Percentiles rank a stretch among this genome's conserved stretches.
Conservation (phyloP, 2,113 vertebrate genomes). For the Phaetusa simplex region DNA sequence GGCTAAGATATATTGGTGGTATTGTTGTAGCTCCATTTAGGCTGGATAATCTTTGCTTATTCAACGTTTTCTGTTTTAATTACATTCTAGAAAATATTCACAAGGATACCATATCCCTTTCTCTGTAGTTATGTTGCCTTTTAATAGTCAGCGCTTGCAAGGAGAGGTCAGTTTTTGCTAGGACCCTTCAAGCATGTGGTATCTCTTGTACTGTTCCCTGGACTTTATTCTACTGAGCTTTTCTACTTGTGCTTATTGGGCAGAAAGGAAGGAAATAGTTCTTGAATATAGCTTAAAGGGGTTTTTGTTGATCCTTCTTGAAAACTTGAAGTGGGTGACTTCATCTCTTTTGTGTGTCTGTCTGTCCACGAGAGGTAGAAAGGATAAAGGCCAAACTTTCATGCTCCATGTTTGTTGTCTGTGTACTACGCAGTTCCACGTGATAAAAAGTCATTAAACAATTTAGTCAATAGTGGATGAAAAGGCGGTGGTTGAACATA, state of each 20-base stretch:
- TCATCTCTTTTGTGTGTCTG: not conserved
- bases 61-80: constrained; percentile 51
- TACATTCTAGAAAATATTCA: constrained; percentile 48
- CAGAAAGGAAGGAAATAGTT: not conserved
- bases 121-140: constrained; percentile 5
- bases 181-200: not conserved
- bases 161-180: constrained; percentile 9
- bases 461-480: not conserved
- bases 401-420: accelerated
- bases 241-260: not conserved
- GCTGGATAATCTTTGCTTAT: constrained; percentile 58
- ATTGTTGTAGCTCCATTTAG: constrained; percentile 52
- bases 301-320: not conserved
- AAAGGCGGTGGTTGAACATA: not conserved
- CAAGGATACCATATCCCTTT: not conserved
- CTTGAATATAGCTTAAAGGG: not conserved
- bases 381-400: not conserved
- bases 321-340: not conserved
- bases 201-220: not conserved
- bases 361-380: not conserved
- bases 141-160: not conserved
- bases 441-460: not conserved
- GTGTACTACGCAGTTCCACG: not conserved
- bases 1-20: constrained; percentile 40
- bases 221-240: not conserved